Evolutionary conservation across 2,888 invertebrate genomes (phyloP), one percentile per base, ranked within the genome.

Genomic region (Callosobruchus maculatus): DNA sequence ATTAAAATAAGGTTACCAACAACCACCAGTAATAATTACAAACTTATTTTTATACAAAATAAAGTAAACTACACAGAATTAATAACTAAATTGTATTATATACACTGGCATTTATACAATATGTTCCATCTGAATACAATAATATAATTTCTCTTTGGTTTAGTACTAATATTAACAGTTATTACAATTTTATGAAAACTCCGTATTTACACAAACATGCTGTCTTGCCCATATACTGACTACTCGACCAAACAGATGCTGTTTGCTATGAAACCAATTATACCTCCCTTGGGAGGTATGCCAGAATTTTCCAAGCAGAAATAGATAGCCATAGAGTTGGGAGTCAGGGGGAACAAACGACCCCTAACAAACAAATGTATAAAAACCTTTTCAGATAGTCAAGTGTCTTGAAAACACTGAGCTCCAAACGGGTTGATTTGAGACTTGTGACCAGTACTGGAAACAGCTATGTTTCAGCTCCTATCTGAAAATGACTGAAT

Each of bases 201-300:
- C 84, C 80, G 82, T 83, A 82, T 81, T 77, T 83, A 84, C 84
- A 86, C 84, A 84, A 84, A 84, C 84, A 84, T 83, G 84, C 83
- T 80, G 20, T 49, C 30, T n/a, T 49, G 21, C n/a, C 26, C 2
- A 4, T 49, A 49, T 49, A 49, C 49, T 0, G 13, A 49, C 49
- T 49, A 49, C 30, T 70, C 21, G 30, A 70, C 4, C 20, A 70
- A 70, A 4, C 30, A 70, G 70, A 70, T 70, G 20, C 20, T 70
- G 21, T 70, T 70, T n/a, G n/a, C n/a, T n/a, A n/a, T n/a, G n/a
- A n/a, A n/a, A n/a, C n/a, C n/a, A n/a, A n/a, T n/a, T n/a, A n/a
- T n/a, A n/a, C n/a, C n/a, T n/a, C n/a, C n/a, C n/a, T n/a, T n/a
- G n/a, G n/a, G n/a, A n/a, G n/a, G n/a, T n/a, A n/a, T n/a, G n/a